These are phyloP conservation scores for Brachyalestes nurse DNA, from an alignment of 2,797 vertebrate genomes.

Conservation along the genomic window DNA sequence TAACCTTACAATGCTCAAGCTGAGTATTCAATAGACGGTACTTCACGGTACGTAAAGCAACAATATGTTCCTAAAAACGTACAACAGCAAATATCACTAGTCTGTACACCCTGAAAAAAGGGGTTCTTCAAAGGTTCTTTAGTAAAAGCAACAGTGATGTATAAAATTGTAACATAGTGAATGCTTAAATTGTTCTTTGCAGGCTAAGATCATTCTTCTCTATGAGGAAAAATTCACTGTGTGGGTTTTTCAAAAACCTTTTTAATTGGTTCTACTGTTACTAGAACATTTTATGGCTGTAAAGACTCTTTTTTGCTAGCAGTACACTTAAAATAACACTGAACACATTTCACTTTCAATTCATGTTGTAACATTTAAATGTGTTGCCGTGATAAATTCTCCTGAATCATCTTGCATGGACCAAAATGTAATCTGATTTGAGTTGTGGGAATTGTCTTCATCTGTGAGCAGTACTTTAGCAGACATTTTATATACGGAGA, in stretches of 20 bases:
- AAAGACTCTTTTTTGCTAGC: background rate
- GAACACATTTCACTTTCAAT: slow-evolving; percentile 18
- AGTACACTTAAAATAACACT: background rate
- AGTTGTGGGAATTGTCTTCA: background rate
- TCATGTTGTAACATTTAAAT: background rate
- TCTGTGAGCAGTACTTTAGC: too few species aligned
- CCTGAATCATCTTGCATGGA: background rate
- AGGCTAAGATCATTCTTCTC: too few species aligned
- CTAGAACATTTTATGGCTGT: background rate
- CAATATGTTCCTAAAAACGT: background rate
- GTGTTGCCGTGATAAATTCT: background rate
- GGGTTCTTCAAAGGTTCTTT: too few species aligned
- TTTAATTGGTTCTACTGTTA: too few species aligned
- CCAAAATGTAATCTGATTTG: background rate
- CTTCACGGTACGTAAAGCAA: background rate
- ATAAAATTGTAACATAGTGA: too few species aligned
- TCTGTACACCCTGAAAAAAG: too few species aligned
- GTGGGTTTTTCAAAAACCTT: too few species aligned
- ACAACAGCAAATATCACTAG: too few species aligned
- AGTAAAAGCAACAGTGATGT: too few species aligned
- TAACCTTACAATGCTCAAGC: background rate
- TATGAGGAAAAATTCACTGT: too few species aligned
- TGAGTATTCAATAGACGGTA: background rate
- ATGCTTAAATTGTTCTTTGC: too few species aligned
- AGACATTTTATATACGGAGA: background rate